Base-by-base conservation (phyloP, 2,113 vertebrate genomes). In the Antennarius striatus region DNA sequence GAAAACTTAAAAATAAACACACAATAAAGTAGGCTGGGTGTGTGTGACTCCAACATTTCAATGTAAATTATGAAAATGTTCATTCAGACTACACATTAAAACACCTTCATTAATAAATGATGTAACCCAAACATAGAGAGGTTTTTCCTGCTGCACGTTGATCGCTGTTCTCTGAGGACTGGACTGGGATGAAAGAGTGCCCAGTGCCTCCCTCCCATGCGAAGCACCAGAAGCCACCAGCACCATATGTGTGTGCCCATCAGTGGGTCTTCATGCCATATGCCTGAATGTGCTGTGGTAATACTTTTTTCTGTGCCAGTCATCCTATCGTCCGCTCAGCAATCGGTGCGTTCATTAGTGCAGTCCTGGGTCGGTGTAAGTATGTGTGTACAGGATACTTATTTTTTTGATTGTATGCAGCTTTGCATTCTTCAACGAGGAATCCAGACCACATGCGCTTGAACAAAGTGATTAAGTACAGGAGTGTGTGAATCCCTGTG, bases 191-290 rank as follows among this genome's bases (percentile, higher is more conserved):
- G 86, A 91, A 90, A 89, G 83, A 76, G 30, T 74, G 76, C 72
- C 57, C 81, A 68, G 81, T 70, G 73, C 63, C 69, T 82, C 79
- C 76, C 75, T 87, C 81, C 77, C 84, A 82, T 85, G 84, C 36
- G 42, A 82, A 82, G 80, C 80, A 74, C 73, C 83, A 82, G 85
- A 86, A 87, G 74, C 78, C 85, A 89, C 85, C 81, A 81, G 83
- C 76, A 82, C 89, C 91, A 92, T 92, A 92, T 91, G 89, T 86
- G 89, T 85, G 81, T 69, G 55, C 89, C 86, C 88, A 86, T 91
- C 91, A 90, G 89, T 90, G 83, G 84, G 87, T 85, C 86, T 68
- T 74, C 85, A 88, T 83, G 88, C 91, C 90, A 92, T 92, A 90
- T 91, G 91, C 74, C 88, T 87, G 83, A 90, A 90, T 87, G 83